Evolutionary conservation across 1,140 invertebrate genomes (phyloP).

Genomic region (Polypedilum vanderplanki): DNA sequence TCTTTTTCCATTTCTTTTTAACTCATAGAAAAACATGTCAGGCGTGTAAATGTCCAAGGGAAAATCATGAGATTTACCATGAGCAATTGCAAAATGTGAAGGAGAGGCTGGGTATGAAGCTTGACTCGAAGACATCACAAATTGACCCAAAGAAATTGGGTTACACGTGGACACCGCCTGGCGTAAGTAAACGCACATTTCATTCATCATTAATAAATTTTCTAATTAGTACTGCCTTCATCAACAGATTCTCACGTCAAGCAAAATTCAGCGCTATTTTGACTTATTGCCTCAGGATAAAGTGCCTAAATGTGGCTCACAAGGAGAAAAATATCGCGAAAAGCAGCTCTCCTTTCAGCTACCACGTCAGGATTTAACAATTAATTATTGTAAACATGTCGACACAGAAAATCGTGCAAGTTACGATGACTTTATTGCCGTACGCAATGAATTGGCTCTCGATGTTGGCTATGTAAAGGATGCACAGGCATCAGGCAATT

Average conservation of each 20-base stretch:
- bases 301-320: conserved; percentile 65
- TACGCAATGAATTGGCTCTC: conserved; percentile 87
- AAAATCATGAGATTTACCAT: conserved; percentile 79
- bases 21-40: conserved; percentile 71
- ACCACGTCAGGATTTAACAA: conserved; percentile 88
- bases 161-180: conserved; percentile 77
- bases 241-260: neutral
- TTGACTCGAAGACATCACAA: conserved; percentile 38
- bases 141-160: conserved; percentile 55
- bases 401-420: conserved; percentile 65
- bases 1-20: neutral
- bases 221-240: neutral
- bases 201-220: neutral
- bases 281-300: conserved; percentile 66
- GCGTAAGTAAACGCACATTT: conserved; percentile 56
- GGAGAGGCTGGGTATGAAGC: conserved; percentile 69
- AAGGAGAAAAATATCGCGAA: conserved; percentile 71
- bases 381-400: conserved; percentile 82
- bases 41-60: conserved; percentile 80
- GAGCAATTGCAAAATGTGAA: conserved; percentile 76
- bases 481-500: conserved; percentile 43
- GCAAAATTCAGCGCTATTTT: conserved; percentile 57
- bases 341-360: conserved; percentile 81
- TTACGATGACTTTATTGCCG: conserved; percentile 84
- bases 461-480: conserved; percentile 65